Evolutionary conservation across 2,113 vertebrate species (phyloP), one percentile per base, ranked within the genome.

Genomic region (Mesoclemmys tuberculata): DNA sequence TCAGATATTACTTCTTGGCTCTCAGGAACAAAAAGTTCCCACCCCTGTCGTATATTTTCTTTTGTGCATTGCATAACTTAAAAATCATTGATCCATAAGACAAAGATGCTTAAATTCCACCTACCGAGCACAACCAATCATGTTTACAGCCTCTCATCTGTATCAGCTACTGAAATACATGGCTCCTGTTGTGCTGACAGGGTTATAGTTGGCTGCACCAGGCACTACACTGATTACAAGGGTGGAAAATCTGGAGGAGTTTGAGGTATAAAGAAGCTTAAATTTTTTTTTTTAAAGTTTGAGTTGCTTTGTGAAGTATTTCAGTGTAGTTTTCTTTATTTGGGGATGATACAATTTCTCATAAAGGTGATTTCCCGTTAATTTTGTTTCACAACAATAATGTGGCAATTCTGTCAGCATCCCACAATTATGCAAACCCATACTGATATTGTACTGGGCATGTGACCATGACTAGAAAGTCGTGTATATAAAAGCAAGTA

Each of bases 301-400:
- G 82, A 56, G 68, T 48, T 90, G 49, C 9, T 74, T 64, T 48
- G 29, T 85, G 52, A 94, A 79, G 82, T 61, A 78, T 86, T 85
- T 14, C 49, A 71, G 82, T 88, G 78, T 41, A 2, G 21, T 90
- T 95, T 88, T 19, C 27, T 94, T 52, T 5, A 24, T 64, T 64
- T 68, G 8, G 27, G 35, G 55, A 6, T 4, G n/a, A 41, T 83
- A 51, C 61, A 56, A 5, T 96, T 93, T 93, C 85, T 88, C 54
- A 82, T 56, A 46, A 44, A 8, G 1, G 1, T 87, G 44, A 64
- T 0, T 0, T 31, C 13, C 5, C 80, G 52, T 49, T 84, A 51
- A 92, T 94, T 94, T 90, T 51, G 64, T 71, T 71, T 71, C 84
- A 86, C 78, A 82, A 80, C 35, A 64, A 84, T 38, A 90, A 77